Evolutionary conservation across 2,797 vertebrate species (phyloP).

Genomic region (Sebastes trivittatus): DNA sequence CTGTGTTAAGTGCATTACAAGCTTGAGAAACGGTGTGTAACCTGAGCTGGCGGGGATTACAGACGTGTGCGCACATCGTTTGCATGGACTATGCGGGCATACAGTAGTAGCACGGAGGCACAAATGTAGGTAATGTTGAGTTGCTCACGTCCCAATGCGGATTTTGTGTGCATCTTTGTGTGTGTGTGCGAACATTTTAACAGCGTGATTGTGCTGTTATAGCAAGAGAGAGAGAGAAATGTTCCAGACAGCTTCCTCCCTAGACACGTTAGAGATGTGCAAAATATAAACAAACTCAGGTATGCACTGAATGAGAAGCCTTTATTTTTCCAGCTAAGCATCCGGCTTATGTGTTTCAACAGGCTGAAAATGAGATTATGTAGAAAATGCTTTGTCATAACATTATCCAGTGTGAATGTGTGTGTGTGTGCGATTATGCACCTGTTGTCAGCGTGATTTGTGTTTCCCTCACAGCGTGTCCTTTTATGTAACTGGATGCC

Average conservation of each 20-base stretch:
- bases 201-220: neutral
- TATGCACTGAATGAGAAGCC: neutral
- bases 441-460: constrained; percentile 24
- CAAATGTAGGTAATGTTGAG: neutral
- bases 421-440: neutral
- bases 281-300: constrained; percentile 10
- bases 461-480: neutral
- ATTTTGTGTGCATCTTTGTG: neutral
- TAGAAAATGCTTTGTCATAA: neutral
- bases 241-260: neutral
- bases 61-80: neutral
- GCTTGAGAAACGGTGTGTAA: constrained; percentile 42
- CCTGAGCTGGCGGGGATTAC: constrained; percentile 59
- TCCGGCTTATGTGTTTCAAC: neutral
- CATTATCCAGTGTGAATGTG: neutral
- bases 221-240: neutral
- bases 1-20: constrained; percentile 56
- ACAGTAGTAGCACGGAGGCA: neutral
- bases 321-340: neutral
- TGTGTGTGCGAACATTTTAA: neutral
- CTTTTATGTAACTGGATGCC: constrained; percentile 37
- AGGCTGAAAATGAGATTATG: neutral
- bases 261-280: neutral
- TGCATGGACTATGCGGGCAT: neutral
- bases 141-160: neutral